Base-by-base conservation (phyloP, 2,113 vertebrate genomes). In the Myotis lucifugus region DNA sequence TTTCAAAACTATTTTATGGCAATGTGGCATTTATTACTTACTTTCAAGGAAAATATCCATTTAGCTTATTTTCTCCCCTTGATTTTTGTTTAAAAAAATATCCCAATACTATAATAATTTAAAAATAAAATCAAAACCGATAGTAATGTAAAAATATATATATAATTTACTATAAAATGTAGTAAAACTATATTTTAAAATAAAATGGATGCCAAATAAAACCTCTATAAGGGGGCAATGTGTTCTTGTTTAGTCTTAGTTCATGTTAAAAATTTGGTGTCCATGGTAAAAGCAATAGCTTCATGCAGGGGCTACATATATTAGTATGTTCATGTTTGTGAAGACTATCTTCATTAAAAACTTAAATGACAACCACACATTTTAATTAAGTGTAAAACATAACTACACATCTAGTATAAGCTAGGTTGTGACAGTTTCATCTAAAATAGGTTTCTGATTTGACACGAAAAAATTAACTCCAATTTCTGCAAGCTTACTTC, bases 371-470 rank as follows among this genome's bases (percentile, higher is more conserved):
- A 95, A 25, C 9, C 69, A 29, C 78, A 66, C 3, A 67, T 85
- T 98, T 97, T 96, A 96, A 93, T 89, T 78, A 96, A 93, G 27
- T 90, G 40, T 1, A 92, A 81, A 96, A 90, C 0, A 76, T 2
- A 97, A 97, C 5, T 18, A 29, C 78, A 74, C 82, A 96, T 92
- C 37, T 91, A 88, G 83, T 92, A 86, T 73, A 91, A 12, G 54
- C 11, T 19, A 6, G 40, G 27, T 81, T 70, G 81, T 66, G 42
- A 34, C 93, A 46, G 1, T 93, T 96, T 93, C 50, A 94, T 78
- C 0, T 14, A 50, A 82, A 94, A 90, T 64, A 42, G n/a, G 10
- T 13, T 97, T 76, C 19, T 76, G 17, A 69, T 92, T 73, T 92
- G 42, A 78, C 25, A 83, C 0, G 72, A 64, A 67, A 78, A 95